phyloP scores from a whole-genome alignment of 2,797 vertebrate genomes.

The Acanthornis magna region DNA sequence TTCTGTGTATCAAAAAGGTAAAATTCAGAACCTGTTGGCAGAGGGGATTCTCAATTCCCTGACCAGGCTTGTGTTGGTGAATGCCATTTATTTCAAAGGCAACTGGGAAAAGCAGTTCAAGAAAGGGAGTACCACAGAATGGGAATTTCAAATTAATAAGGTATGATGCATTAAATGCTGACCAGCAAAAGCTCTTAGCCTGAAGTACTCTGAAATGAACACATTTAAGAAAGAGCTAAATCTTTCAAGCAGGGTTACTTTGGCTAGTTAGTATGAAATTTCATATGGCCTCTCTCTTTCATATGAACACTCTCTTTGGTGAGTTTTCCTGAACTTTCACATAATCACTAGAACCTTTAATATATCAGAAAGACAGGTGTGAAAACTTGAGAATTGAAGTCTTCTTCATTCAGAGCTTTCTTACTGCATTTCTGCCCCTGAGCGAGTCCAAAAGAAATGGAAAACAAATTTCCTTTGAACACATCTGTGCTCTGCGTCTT shows the following conservation, averaged over 20 bases:
- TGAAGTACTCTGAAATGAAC: neutral
- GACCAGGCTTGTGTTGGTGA: constrained; percentile 84
- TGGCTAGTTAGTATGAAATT: neutral
- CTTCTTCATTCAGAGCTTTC: neutral
- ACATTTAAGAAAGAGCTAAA: too few species aligned
- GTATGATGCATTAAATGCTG: constrained; percentile 49
- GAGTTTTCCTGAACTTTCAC: neutral
- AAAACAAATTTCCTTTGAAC: neutral
- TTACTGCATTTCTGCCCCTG: neutral
- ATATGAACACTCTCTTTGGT: neutral
- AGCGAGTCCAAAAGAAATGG: neutral
- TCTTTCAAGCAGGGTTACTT: neutral
- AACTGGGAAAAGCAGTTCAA: constrained; percentile 81
- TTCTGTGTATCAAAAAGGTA: constrained; percentile 72
- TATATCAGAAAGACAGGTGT: neutral
- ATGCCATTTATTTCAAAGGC: constrained; percentile 90
- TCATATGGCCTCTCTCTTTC: neutral
- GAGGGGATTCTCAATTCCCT: constrained; percentile 59
- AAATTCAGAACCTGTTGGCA: constrained; percentile 85
- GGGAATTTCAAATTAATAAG: constrained; percentile 81
- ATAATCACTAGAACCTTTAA: neutral
- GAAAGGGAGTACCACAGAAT: constrained; percentile 72
- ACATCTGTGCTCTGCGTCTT: neutral
- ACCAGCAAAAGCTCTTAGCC: neutral
- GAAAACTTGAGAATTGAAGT: neutral